A percentile compares a stretch with the other conserved stretches of the same genome.
Evolutionary conservation across 2,888 invertebrate genomes (phyloP).

Genomic region (Aricia artaxerxes): DNA sequence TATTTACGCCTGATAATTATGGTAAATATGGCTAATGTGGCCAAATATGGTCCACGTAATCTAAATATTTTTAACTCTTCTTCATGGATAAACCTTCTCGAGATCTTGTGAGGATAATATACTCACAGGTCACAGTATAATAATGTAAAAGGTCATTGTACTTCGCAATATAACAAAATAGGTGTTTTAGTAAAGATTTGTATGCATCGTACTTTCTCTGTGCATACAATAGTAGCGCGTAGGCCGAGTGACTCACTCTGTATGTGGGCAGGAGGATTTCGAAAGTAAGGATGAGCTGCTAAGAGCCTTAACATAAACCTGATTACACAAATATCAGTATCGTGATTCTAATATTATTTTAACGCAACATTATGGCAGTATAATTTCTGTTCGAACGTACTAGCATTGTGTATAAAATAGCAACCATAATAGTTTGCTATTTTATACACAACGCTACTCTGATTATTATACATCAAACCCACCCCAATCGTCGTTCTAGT

Average conservation of each 20-base stretch:
- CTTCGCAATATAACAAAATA: constrained; percentile 10
- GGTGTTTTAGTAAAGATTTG: constrained; percentile 8
- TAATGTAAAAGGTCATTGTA: constrained; percentile 1
- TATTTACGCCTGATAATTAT: too few species aligned
- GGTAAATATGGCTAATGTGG: too few species aligned
- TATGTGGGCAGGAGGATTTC: background rate
- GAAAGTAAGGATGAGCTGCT: background rate
- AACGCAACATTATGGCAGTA: too few species aligned
- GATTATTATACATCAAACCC: too few species aligned
- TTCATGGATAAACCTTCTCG: background rate
- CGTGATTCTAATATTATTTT: too few species aligned
- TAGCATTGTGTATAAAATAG: too few species aligned
- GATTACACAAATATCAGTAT: too few species aligned
- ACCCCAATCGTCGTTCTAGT: too few species aligned
- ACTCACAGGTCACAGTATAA: background rate
- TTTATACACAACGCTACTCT: too few species aligned
- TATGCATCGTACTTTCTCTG: constrained; percentile 23
- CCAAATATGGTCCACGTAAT: too few species aligned
- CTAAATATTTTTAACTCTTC: background rate
- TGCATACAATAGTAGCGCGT: constrained; percentile 22
- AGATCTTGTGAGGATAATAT: background rate
- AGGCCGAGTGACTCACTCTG: constrained; percentile 13
- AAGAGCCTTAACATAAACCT: background rate
- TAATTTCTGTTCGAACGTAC: too few species aligned
- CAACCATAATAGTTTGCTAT: too few species aligned